These are phyloP conservation scores for Sebastes glaucus DNA, from an alignment of 2,797 vertebrate genomes.

Conservation along the genomic window DNA sequence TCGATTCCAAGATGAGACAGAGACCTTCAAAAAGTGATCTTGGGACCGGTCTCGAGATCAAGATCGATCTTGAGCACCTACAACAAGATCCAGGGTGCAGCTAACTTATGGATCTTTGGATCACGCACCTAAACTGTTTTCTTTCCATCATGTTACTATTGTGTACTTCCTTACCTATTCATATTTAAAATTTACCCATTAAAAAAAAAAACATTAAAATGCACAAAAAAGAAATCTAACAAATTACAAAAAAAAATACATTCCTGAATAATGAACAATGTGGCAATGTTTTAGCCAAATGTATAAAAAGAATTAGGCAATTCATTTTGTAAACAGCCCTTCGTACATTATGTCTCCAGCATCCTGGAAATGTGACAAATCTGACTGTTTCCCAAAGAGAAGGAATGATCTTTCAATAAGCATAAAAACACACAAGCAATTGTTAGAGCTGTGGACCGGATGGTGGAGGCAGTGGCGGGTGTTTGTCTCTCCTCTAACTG, in stretches of 20 bases:
- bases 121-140: background rate
- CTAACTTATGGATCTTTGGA: background rate
- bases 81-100: no score
- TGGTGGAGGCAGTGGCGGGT: background rate
- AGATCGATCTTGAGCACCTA: no score
- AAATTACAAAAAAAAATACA: background rate
- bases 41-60: no score
- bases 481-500: background rate
- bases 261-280: background rate
- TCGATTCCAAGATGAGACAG: no score
- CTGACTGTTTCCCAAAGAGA: background rate
- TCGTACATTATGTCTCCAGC: background rate
- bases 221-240: background rate
- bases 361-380: background rate
- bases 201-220: background rate
- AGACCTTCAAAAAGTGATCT: no score
- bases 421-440: background rate
- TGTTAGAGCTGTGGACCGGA: constrained; percentile 12
- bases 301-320: background rate
- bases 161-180: background rate
- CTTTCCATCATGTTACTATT: background rate
- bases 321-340: background rate
- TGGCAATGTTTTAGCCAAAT: background rate
- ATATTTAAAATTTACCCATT: background rate
- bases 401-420: background rate